phyloP scores from a whole-genome alignment of 2,888 invertebrate genomes.

The Diploptera punctata region DNA sequence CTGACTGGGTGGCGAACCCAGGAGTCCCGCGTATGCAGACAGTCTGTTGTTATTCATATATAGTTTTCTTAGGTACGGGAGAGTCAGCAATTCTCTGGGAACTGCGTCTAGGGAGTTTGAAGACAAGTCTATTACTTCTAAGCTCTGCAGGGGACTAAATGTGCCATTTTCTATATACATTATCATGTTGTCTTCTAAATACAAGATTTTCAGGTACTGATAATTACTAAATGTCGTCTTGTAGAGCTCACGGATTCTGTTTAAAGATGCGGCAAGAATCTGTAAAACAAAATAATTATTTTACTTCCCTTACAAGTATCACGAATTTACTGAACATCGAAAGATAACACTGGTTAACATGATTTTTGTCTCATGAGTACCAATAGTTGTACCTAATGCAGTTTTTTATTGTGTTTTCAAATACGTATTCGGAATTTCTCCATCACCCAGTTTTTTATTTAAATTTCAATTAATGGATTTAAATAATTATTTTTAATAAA shows the following conservation, averaged over 20 bases:
- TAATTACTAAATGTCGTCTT: constrained; percentile 60
- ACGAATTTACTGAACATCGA: too few species aligned
- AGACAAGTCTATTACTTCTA: constrained; percentile 64
- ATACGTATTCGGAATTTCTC: too few species aligned
- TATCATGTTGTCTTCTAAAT: constrained; percentile 65
- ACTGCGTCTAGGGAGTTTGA: constrained; percentile 60
- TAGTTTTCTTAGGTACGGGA: constrained; percentile 67
- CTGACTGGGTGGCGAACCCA: constrained; percentile 57
- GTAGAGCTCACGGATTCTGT: constrained; percentile 61
- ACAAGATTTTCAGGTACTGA: constrained; percentile 61
- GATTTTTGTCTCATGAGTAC: too few species aligned
- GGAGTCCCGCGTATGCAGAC: constrained; percentile 59
- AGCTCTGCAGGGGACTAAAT: constrained; percentile 57
- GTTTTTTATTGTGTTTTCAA: too few species aligned
- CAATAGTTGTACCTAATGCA: too few species aligned
- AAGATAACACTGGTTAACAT: too few species aligned
- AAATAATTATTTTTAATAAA: too few species aligned
- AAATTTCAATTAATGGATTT: too few species aligned
- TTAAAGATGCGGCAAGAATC: too few species aligned
- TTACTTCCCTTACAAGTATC: too few species aligned
- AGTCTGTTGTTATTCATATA: constrained; percentile 64
- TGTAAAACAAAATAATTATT: too few species aligned
- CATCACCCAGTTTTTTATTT: too few species aligned
- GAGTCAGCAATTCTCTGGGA: constrained; percentile 48
- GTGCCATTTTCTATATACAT: constrained; percentile 62